Evolutionary conservation across 2,888 invertebrate species (phyloP).

Genomic region (Orthosia gothica): DNA sequence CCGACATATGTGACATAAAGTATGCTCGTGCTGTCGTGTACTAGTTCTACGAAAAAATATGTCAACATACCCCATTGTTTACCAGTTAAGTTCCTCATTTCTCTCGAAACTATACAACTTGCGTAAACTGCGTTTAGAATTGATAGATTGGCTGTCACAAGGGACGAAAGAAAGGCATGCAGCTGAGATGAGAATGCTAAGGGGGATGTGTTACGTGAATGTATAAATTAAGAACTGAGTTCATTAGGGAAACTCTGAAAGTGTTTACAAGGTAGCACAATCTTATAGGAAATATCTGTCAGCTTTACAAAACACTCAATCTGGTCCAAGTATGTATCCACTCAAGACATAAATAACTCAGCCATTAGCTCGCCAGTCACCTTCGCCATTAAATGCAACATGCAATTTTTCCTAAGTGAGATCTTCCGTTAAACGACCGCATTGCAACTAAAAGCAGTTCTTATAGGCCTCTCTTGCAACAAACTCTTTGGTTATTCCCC

Average conservation of each 20-base stretch:
- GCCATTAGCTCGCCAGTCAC: background rate
- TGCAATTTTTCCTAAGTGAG: constrained; percentile 30
- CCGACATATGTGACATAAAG: constrained; percentile 9
- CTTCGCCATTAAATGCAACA: constrained; percentile 26
- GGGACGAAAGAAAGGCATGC: background rate
- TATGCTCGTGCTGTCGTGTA: constrained; percentile 16
- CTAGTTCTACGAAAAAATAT: constrained; percentile 38
- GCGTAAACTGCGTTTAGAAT: constrained; percentile 31
- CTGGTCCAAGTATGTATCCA: background rate
- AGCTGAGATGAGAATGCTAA: no score
- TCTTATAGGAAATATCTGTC: background rate
- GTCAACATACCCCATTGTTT: constrained; percentile 53
- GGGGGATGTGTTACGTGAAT: no score
- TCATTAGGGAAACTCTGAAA: no score
- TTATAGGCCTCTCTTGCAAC: constrained; percentile 52
- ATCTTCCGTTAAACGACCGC: constrained; percentile 41
- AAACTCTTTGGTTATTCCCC: constrained; percentile 61
- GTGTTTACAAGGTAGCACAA: background rate
- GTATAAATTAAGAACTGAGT: no score
- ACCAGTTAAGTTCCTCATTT: constrained; percentile 55
- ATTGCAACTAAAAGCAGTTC: constrained; percentile 41
- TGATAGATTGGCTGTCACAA: background rate
- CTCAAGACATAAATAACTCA: constrained; percentile 7
- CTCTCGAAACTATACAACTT: constrained; percentile 37
- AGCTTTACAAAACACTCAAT: background rate